Conservation (phyloP, 2,888 invertebrate species). For the Nebria salina region DNA sequence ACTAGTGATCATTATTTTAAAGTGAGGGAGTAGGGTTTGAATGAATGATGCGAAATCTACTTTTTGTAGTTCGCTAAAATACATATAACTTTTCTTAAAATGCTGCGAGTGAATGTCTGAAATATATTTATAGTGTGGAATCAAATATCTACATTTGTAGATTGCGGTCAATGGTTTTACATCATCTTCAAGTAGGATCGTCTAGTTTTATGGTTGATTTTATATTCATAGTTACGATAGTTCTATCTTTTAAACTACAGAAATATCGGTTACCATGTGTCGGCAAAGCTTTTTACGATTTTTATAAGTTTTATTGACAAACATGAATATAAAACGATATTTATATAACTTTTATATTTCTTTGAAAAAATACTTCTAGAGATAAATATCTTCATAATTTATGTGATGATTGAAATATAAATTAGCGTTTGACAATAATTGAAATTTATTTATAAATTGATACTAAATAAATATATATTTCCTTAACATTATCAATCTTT, state of each 20-base stretch:
- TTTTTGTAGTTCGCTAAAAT: too few species aligned
- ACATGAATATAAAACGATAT: neutral
- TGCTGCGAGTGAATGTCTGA: too few species aligned
- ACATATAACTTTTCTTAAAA: too few species aligned
- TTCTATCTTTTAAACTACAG: neutral
- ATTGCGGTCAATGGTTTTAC: constrained; percentile 1
- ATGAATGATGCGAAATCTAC: too few species aligned
- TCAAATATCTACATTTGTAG: neutral
- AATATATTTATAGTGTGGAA: neutral
- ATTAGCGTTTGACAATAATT: too few species aligned
- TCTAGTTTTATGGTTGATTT: neutral
- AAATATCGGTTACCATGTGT: neutral
- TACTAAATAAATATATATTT: too few species aligned
- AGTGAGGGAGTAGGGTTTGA: too few species aligned
- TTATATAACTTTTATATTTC: neutral
- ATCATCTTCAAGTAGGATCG: neutral
- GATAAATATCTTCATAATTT: too few species aligned
- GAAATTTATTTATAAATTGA: too few species aligned
- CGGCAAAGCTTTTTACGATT: neutral
- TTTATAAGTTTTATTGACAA: neutral
- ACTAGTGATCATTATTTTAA: too few species aligned
- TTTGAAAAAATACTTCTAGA: neutral
- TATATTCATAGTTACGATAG: neutral
- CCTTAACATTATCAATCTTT: too few species aligned
- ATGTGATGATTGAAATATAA: too few species aligned